Evolutionary conservation across 2,113 vertebrate genomes (phyloP).

Genomic region (Manacus vitellinus): DNA sequence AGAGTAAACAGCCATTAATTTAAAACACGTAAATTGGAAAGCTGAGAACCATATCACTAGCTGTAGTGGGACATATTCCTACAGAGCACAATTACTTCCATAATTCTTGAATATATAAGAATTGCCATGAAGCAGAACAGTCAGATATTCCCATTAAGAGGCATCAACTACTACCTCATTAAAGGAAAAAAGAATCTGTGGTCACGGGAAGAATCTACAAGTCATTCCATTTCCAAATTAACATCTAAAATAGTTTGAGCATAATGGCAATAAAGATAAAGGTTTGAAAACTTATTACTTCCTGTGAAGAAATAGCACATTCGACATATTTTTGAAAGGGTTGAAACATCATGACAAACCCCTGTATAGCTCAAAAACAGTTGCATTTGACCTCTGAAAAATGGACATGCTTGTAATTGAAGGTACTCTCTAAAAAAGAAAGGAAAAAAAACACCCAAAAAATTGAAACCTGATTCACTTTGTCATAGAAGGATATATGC

Average conservation of each 20-base stretch:
- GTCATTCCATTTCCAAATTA: constrained; percentile 8
- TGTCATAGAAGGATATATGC: background rate
- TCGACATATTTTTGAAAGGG: background rate
- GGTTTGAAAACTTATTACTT: background rate
- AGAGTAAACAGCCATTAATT: constrained; percentile 69
- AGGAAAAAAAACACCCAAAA: background rate
- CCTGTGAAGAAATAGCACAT: background rate
- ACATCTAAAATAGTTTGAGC: background rate
- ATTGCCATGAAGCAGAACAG: constrained; percentile 43
- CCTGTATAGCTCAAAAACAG: background rate
- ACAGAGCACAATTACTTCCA: constrained; percentile 44
- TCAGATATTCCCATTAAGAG: constrained; percentile 1
- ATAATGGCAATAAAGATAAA: constrained; percentile 18
- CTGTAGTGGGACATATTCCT: constrained; percentile 44
- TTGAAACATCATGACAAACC: background rate
- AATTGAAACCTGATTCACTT: background rate
- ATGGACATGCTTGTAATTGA: background rate
- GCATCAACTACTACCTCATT: constrained; percentile 17
- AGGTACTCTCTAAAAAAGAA: background rate
- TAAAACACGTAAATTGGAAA: constrained; percentile 69
- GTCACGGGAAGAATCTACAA: background rate
- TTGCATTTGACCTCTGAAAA: background rate
- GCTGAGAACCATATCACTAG: background rate
- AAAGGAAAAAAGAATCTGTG: constrained; percentile 22
- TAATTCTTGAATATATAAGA: constrained; percentile 61